Base-by-base conservation (phyloP, 37 sponge, comb jelly and placozoan genomes). In the Tethya wilhelma region DNA sequence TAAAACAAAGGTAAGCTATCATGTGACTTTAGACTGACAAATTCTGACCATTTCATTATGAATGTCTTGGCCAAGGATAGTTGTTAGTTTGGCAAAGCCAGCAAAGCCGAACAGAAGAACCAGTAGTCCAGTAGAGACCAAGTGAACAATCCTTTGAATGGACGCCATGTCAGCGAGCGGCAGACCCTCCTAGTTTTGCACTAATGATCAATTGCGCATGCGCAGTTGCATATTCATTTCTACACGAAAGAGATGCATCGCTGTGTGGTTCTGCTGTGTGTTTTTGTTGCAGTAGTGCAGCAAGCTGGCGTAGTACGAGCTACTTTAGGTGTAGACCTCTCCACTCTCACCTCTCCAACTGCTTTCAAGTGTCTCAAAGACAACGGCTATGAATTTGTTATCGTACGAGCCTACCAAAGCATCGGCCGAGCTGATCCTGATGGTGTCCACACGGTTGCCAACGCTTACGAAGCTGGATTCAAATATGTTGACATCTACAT, bases 381-480 rank as follows among this genome's bases (percentile, higher is more conserved):
- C 33, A 32, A 79, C 22, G 91, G 95, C 14, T 87, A 69, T 40
- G 72, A 82, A 1, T 90, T 86, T 75, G 81, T 63, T 12, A 94
- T 94, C 25, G 81, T 94, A n/a, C 59, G 95, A 0, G 95, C 85
- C 23, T 92, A 92, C 69, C 38, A 25, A 37, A 87, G 88, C 62
- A 6, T 23, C 26, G 79, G 91, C 23, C 26, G 14, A 2, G 77
- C 84, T 0, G 95, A 95, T 67, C 36, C 46, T 2, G 73, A 87
- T 56, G 95, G 91, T 9, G 55, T 44, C 23, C 44, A 25, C 43
- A 95, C 76, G 55, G 85, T 95, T 17, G 67, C 67, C 33, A 90
- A 95, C 73, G 95, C 95, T n/a, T 73, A 77, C 42, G 69, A 46
- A 12, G 95, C 83, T 30, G 95, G 92, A 11, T 64, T 95, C 64